These are phyloP conservation scores for Danionella cerebrum DNA, from an alignment of 2,113 vertebrate genomes.

Conservation along the genomic window DNA sequence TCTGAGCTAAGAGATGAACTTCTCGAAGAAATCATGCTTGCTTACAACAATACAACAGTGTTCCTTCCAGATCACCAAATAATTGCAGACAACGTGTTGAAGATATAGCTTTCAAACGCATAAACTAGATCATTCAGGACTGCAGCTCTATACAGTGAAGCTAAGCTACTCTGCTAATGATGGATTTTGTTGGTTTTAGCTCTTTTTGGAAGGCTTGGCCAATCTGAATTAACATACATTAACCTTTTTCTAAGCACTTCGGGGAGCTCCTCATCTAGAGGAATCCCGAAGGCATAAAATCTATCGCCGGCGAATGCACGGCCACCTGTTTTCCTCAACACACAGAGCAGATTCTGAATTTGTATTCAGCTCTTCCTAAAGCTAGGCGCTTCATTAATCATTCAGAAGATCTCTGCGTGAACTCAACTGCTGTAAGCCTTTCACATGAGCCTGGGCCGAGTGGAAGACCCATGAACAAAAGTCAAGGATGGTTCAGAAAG, in stretches of 20 bases:
- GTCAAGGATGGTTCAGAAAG: background rate
- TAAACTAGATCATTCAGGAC: background rate
- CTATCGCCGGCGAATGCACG: background rate
- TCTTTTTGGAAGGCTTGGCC: background rate
- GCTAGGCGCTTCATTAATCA: background rate
- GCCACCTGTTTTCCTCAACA: conserved; percentile 12
- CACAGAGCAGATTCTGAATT: background rate
- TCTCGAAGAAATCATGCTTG: background rate
- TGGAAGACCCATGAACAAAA: background rate
- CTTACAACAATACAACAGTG: background rate
- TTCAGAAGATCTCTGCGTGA: background rate
- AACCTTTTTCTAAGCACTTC: conserved; percentile 23
- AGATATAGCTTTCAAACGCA: background rate
- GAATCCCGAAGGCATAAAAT: background rate
- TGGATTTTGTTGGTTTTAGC: background rate
- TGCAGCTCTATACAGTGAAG: background rate
- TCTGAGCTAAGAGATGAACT: background rate
- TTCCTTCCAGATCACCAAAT: background rate
- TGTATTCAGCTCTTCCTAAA: conserved; percentile 6
- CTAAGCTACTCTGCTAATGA: background rate
- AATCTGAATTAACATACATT: conserved; percentile 31
- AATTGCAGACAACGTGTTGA: background rate
- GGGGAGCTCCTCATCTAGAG: background rate
- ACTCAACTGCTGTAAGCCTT: background rate
- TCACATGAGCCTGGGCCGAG: background rate